Evolutionary conservation across 2,888 invertebrate genomes (phyloP), one percentile per base, ranked within the genome.

Genomic region (Aspidapion aeneum): DNA sequence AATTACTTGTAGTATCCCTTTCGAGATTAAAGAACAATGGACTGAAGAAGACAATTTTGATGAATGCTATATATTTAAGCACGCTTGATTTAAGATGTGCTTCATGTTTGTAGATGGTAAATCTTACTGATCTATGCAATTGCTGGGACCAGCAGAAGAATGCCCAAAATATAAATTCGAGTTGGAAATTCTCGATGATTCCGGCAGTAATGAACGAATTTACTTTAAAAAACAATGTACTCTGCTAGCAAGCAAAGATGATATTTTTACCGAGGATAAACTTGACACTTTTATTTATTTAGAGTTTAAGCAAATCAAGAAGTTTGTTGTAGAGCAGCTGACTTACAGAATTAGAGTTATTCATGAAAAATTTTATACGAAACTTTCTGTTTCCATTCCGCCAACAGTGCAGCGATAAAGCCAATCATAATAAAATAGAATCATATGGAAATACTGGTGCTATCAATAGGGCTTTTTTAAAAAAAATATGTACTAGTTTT

Each of bases 121-220:
- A 7, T 74, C 75, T 66, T 63, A 66, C 57, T 77, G 75, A 74
- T 62, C 71, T 16, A 64, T 76, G 57, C 77, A 79, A 62, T 64
- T 74, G 9, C 63, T 77, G 7, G 76, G 76, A 2, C 70, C 74
- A 0, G 35, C 66, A 2, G 73, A 73, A 52, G 71, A 75, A 20
- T 64, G 69, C 59, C 49, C 51, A 2, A 69, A 71, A 17, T 77
- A 73, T 59, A 70, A 69, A 61, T 77, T 73, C 63, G 77, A 76
- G 65, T 63, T 78, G 12, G 77, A 77, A 67, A 68, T 78, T 60
- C 63, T 71, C 18, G 75, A 75, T 66, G 70, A 63, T 57, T 69
- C 62, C 50, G 69, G 70, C 9, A 65, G 63, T 58, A 70, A 70
- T 50, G 55, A 55, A 35, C 66, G 73, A 49, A 63, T 71, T 9